Conservation (phyloP, 64 coral and sea anemone species). For the Cladopsammia gracilis region DNA sequence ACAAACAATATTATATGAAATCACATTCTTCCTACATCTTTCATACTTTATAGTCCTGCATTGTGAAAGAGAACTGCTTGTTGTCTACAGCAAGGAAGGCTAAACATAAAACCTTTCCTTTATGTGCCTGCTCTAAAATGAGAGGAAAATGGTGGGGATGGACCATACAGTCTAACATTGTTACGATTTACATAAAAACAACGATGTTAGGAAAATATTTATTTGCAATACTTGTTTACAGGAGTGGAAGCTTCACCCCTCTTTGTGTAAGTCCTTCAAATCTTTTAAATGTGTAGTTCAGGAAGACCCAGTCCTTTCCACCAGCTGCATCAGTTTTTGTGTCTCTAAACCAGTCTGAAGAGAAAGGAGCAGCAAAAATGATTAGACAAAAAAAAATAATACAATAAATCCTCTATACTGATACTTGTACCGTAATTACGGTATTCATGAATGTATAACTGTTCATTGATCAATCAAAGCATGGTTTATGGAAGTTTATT, state of each 20-base stretch:
- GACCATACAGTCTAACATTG: background rate
- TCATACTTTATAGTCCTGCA: too few species aligned
- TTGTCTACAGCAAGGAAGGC: too few species aligned
- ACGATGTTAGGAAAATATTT: slow-evolving; percentile 37
- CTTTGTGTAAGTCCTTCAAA: slow-evolving; percentile 98
- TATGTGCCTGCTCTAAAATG: background rate
- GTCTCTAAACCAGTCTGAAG: slow-evolving; percentile 83
- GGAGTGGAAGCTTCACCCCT: slow-evolving; percentile 60
- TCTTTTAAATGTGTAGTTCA: slow-evolving; percentile 98
- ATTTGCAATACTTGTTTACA: slow-evolving; percentile 25
- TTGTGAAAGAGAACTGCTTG: too few species aligned
- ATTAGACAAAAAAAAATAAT: too few species aligned
- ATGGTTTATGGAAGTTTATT: too few species aligned
- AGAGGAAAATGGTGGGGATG: background rate
- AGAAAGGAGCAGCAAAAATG: background rate
- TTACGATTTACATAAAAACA: background rate
- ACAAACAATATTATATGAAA: too few species aligned
- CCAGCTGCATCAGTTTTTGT: slow-evolving; percentile 67
- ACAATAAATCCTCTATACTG: too few species aligned
- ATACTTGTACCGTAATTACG: too few species aligned
- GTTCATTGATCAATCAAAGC: too few species aligned
- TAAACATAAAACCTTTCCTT: background rate
- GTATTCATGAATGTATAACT: too few species aligned
- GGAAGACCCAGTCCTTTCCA: slow-evolving; percentile 97
- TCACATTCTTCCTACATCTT: too few species aligned